Evolutionary conservation across 2,888 invertebrate genomes (phyloP).

Genomic region (Schizaphis graminum): DNA sequence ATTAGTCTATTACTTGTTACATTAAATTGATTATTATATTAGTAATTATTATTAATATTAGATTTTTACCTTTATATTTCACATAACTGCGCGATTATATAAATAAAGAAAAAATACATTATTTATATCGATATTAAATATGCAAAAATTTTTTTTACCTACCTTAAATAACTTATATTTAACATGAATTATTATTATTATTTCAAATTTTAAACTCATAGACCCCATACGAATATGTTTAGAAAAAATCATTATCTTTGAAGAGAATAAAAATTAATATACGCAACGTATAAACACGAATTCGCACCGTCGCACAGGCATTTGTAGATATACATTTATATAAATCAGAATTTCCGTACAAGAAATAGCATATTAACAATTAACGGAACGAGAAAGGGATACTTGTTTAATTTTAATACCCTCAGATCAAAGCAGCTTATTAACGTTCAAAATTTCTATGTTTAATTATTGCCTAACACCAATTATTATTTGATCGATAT

Average conservation of each 20-base stretch:
- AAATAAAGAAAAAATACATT: neutral
- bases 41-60: neutral
- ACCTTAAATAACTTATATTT: neutral
- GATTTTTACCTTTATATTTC: neutral
- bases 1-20: too few relatives aligned
- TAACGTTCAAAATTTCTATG: too few relatives aligned
- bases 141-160: neutral
- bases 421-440: neutral
- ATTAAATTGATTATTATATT: neutral
- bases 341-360: neutral
- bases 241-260: neutral
- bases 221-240: neutral
- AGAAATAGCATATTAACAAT: neutral
- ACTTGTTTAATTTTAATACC: neutral
- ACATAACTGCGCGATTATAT: neutral
- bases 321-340: neutral
- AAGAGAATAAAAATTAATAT: neutral
- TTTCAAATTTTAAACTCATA: neutral
- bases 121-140: neutral
- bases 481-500: neutral
- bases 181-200: neutral
- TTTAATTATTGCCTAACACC: neutral
- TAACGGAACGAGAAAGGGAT: neutral
- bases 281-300: neutral
- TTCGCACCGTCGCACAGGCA: neutral